Evolutionary conservation across 2,113 vertebrate species (phyloP), one percentile per base, ranked within the genome.

Genomic region (Xyliphius kryptos): DNA sequence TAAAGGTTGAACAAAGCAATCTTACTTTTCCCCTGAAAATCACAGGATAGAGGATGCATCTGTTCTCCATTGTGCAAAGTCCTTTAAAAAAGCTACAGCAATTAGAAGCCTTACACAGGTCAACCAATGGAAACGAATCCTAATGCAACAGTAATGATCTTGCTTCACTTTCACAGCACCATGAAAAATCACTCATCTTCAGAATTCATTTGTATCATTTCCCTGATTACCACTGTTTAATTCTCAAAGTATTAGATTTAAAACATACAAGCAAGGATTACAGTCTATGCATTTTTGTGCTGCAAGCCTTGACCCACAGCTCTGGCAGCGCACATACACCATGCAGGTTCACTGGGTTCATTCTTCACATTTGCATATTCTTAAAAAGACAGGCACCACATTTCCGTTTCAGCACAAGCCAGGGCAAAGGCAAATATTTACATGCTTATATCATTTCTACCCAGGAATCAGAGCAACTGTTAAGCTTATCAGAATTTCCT

Each of bases 31-130:
- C 75, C 67, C 48, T 60, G 41, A 48, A 61, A 56, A 53, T n/a
- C 32, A 19, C 48, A 63, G 68, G 75, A 36, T 61, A 69, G 75
- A 71, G 59, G 77, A 64, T 62, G 74, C 76, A 82, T 81, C 78
- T 81, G 79, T 72, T 79, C 71, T 49, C 72, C 57, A 80, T 77
- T 80, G 72, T 76, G 14, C 62, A 66, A 63, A 46, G 36, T 74
- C 69, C 71, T 74, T 79, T 75, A 72, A 67, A 32, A 72, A 47
- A 76, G 54, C 32, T 54, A 9, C 15, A 5, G 75, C 74, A 82
- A 83, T 81, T 78, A 79, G 70, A 51, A 78, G 70, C 76, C 71
- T 79, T 77, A 76, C 65, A 77, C 64, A 56, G 76, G 69, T 73
- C 74, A 70, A 60, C 56, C 73, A 69, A 74, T 76, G 70, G 74